Evolutionary conservation across 2,113 vertebrate species (phyloP), one percentile per base, ranked within the genome.

Genomic region (Psophia crepitans): DNA sequence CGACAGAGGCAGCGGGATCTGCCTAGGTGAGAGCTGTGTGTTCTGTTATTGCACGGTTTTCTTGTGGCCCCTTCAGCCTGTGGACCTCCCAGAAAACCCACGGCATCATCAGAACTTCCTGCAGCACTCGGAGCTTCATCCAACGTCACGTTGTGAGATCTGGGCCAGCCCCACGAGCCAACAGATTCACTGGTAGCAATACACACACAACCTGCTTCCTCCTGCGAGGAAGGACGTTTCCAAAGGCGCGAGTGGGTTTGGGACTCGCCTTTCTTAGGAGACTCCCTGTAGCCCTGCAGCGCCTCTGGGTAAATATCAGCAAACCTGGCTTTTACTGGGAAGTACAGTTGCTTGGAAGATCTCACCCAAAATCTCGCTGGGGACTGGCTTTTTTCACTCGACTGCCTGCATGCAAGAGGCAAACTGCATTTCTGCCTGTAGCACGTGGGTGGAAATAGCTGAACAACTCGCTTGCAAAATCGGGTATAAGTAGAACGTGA

Each of bases 1-100:
- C 66, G 96, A 97, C 85, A 94, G 90, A 28, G 96, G 98, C 75
- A 97, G 94, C 0, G 98, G 98, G 60, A 97, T 98, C 96, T 98
- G 98, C 96, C 95, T 98, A 96, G 98, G 98, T 99, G 97, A 98
- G 96, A 87, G 56, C 90, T 61, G 28, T 14, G 1, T 8, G 37
- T 89, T 83, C 39, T 57, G 21, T 75, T 32, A 4, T 4, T 6
- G 4, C 7, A 79, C 3, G 9, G 3, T 21, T 78, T n/a, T 26
- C 46, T 26, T 5, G 6, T 6, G n/a, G 37, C 23, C 46, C 43
- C 33, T 13, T 27, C 53, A 39, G 63, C 41, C 58, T 20, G 13
- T 1, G n/a, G 75, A 51, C n/a, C 44, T 61, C 54, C 56, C 22
- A 11, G 54, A 46, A 53, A 26, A 13, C 9, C 14, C 41, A 5